Evolutionary conservation across 2,113 vertebrate species (phyloP).

Genomic region (Gasterosteus nipponicus): DNA sequence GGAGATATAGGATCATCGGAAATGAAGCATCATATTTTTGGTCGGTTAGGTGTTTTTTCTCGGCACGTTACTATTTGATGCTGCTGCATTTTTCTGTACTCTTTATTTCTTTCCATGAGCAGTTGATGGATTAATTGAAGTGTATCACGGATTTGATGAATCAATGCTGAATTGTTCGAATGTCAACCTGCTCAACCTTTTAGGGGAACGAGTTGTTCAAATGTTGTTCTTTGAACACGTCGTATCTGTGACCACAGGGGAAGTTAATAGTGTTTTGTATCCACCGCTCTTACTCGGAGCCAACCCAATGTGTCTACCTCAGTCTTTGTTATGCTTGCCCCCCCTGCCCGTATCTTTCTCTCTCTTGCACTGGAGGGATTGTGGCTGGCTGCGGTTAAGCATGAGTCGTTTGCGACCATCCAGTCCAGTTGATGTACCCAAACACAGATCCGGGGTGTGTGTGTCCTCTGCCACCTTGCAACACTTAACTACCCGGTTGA

Average conservation of each 20-base stretch:
- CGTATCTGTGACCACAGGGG: slow-evolving; percentile 65
- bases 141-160: slow-evolving; percentile 52
- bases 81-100: slow-evolving; percentile 51
- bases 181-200: slow-evolving; percentile 48
- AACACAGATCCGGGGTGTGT: slow-evolving; percentile 58
- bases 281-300: slow-evolving; percentile 78
- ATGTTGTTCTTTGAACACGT: slow-evolving; percentile 59
- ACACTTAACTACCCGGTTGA: slow-evolving; percentile 27
- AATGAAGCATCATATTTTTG: slow-evolving; percentile 61
- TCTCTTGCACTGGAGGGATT: slow-evolving; percentile 71
- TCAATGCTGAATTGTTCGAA: slow-evolving; percentile 50
- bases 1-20: slow-evolving; percentile 68
- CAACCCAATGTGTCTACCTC: slow-evolving; percentile 90
- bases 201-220: slow-evolving; percentile 51
- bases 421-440: slow-evolving; percentile 55
- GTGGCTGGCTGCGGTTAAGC: slow-evolving; percentile 69
- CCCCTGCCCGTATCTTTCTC: slow-evolving; percentile 64
- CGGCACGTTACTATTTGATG: slow-evolving; percentile 63
- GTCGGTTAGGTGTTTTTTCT: slow-evolving; percentile 58
- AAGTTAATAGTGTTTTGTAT: slow-evolving; percentile 67
- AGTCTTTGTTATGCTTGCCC: slow-evolving; percentile 78
- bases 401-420: slow-evolving; percentile 58
- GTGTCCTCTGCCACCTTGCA: slow-evolving; percentile 38
- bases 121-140: slow-evolving; percentile 54
- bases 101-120: slow-evolving; percentile 57